Percentiles rank a stretch among this genome's conserved stretches.
Conservation (phyloP, 2,797 vertebrate genomes). For the Ibycter americanus region DNA sequence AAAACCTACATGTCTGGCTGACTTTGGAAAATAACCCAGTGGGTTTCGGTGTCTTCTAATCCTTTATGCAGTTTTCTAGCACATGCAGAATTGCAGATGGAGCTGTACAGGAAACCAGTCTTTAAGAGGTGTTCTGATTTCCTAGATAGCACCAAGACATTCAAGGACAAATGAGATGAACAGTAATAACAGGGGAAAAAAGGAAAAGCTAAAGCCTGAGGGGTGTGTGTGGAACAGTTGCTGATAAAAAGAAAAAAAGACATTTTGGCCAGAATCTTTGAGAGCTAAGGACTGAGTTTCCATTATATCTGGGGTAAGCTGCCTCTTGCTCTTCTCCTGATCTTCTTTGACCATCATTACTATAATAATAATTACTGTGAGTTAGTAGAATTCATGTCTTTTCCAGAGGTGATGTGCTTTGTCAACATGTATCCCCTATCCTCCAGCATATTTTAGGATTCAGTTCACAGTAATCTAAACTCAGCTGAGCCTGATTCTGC, state of each 20-base stretch:
- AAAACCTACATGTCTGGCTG: neutral
- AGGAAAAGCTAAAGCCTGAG: neutral
- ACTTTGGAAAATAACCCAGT: neutral
- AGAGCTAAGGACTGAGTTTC: neutral
- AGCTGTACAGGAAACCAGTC: neutral
- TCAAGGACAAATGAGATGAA: neutral
- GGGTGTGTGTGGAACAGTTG: neutral
- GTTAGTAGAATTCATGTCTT: neutral
- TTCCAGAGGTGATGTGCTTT: neutral
- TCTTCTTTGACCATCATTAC: neutral
- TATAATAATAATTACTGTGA: neutral
- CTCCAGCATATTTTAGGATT: neutral
- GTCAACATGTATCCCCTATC: fast-evolving
- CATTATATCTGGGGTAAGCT: neutral
- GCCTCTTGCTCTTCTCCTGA: neutral
- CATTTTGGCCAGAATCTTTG: neutral
- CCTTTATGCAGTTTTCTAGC: neutral
- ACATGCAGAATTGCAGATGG: neutral
- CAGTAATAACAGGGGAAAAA: neutral
- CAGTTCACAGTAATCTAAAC: neutral
- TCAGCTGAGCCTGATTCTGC: neutral
- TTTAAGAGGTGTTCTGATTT: neutral
- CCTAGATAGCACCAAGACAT: neutral
- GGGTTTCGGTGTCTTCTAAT: neutral
- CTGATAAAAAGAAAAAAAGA: neutral